Conservation (phyloP, 2,113 vertebrate species). For the Halcyon senegalensis region DNA sequence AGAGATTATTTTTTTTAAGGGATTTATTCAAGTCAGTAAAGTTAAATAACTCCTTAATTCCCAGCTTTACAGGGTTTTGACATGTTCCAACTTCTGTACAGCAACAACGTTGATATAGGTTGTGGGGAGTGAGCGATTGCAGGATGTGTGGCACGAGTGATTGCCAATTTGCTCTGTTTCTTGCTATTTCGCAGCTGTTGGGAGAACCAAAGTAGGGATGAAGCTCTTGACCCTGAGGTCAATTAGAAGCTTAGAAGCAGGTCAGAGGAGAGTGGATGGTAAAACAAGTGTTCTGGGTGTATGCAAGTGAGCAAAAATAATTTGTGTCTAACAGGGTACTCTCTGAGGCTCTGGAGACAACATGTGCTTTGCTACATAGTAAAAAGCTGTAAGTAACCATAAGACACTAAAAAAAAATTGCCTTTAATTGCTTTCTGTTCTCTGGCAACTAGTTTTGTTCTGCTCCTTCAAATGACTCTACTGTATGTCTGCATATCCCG, state of each 20-base stretch:
- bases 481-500: not conserved
- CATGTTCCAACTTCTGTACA: not conserved
- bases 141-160: slow-evolving; percentile 20
- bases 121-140: not conserved
- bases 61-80: not conserved
- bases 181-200: slow-evolving; percentile 37
- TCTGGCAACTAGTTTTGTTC: not conserved
- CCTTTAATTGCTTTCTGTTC: not conserved
- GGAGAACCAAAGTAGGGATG: slow-evolving; percentile 44
- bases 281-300: slow-evolving; percentile 12
- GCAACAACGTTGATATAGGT: not conserved
- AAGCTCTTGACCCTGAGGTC: slow-evolving; percentile 60
- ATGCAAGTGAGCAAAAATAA: slow-evolving; percentile 43
- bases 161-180: slow-evolving; percentile 49
- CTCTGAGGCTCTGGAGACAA: not conserved
- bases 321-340: not conserved
- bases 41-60: not conserved
- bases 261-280: slow-evolving; percentile 21
- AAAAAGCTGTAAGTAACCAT: not conserved
- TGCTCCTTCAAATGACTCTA: not conserved
- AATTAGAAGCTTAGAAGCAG: slow-evolving; percentile 56
- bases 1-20: not conserved
- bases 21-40: not conserved
- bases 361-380: not conserved
- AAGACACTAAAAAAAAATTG: not conserved